Evolutionary conservation across 2,888 invertebrate genomes (phyloP), one percentile per base, ranked within the genome.

Genomic region (Vannuccia rotundouncinata): DNA sequence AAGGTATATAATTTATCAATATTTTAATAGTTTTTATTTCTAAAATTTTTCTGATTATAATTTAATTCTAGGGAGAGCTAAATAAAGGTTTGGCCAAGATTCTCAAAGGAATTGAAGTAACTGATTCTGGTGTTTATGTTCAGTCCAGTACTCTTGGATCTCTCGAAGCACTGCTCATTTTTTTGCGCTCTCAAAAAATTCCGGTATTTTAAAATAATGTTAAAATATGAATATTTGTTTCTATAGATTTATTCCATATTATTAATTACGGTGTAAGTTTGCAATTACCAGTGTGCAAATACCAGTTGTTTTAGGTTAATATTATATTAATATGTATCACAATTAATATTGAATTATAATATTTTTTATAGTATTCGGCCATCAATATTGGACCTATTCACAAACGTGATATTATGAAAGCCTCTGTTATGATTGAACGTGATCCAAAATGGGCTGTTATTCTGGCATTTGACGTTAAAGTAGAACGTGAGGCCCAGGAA

Each of bases 131-230:
- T 74, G 99, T 99, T 73, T 97, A 95, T 89, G 99, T 99, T n/a
- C 98, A 99, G 86, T 98, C 99, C 0, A 98, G 97, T 0, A 99
- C 99, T n/a, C 91, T 99, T 1, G 99, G 99, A 2, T 99, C 99
- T 0, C 90, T 99, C 10, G 99, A 99, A 88, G 99, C 99, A 0
- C 89, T 99, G 80, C 90, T 97, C 1, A 95, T 96, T 87, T 98
- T 96, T 89, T 91, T 98, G 79, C 91, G 92, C 30, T 66, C 80
- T 5, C 29, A 59, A 13, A 85, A 88, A 83, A 87, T 88, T 82
- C 87, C 87, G 31, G 87, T 87, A 83, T 25, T 31, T 59, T 82
- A 31, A 13, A 22, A 76, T 59, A 29, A 74, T 27, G 45, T 17
- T 59, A 31, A 74, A 10, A 1, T 17, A 76, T 78, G n/a, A 10